phyloP scores from a whole-genome alignment of 2,113 vertebrate species.

The Plotosus lineatus region DNA sequence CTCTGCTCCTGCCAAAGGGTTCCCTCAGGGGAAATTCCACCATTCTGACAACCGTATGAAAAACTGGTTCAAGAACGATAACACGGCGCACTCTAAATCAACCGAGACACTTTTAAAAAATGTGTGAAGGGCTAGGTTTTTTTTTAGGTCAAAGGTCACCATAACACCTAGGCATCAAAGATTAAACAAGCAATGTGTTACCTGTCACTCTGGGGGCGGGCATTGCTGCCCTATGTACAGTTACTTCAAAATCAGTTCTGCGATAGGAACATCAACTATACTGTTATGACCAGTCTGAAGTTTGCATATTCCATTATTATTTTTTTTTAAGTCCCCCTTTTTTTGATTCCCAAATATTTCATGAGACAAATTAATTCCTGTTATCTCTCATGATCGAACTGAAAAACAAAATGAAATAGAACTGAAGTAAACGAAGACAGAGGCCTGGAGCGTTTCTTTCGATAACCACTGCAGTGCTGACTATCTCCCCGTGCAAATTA shows the following conservation, averaged over 20 bases:
- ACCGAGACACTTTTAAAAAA: not conserved
- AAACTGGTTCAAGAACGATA: conserved; percentile 27
- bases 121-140: not conserved
- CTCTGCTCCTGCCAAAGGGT: conserved; percentile 34
- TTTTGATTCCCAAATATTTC: not conserved
- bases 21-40: conserved; percentile 53
- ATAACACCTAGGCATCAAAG: not conserved
- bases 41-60: conserved; percentile 32
- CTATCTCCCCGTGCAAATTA: conserved; percentile 67
- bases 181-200: not conserved
- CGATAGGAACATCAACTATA: not conserved
- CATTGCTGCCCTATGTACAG: not conserved
- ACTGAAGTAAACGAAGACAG: conserved; percentile 56
- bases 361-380: not conserved
- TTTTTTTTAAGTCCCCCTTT: too few species aligned
- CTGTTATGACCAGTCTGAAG: not conserved
- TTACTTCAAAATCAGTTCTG: not conserved
- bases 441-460: conserved; percentile 52
- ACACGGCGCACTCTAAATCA: not conserved
- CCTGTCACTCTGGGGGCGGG: too few species aligned
- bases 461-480: conserved; percentile 60
- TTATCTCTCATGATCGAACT: too few species aligned
- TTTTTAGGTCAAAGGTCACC: not conserved
- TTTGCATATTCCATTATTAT: not conserved
- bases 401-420: too few species aligned